phyloP scores from a whole-genome alignment of 2,888 invertebrate species.

The Rhagonycha lutea region DNA sequence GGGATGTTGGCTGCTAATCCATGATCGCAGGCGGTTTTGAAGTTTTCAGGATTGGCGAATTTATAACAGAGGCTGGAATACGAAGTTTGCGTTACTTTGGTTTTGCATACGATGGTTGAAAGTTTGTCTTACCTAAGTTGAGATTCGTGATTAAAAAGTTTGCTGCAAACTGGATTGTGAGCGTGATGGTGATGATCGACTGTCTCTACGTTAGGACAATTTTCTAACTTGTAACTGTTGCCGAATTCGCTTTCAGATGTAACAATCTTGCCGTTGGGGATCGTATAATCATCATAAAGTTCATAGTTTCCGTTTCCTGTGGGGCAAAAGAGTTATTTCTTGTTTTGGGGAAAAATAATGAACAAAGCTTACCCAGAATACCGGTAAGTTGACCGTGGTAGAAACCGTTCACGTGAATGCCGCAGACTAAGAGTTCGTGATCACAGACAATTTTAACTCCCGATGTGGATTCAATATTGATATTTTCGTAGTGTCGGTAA shows the following conservation, averaged over 20 bases:
- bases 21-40: constrained; percentile 76
- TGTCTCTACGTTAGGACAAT: constrained; percentile 61
- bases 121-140: constrained; percentile 54
- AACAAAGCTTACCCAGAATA: constrained; percentile 71
- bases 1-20: constrained; percentile 61
- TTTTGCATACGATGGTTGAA: background rate
- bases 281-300: constrained; percentile 79
- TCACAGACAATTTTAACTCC: constrained; percentile 69
- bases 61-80: constrained; percentile 51
- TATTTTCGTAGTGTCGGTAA: constrained; percentile 61
- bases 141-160: constrained; percentile 71
- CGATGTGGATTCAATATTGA: constrained; percentile 64
- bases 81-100: background rate
- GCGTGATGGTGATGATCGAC: constrained; percentile 58
- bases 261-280: constrained; percentile 73
- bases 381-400: constrained; percentile 86
- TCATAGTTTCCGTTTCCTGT: constrained; percentile 87
- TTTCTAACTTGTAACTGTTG: constrained; percentile 73
- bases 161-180: constrained; percentile 63
- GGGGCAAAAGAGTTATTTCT: background rate
- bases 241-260: constrained; percentile 66
- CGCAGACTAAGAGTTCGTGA: constrained; percentile 67
- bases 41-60: constrained; percentile 59
- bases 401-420: constrained; percentile 77
- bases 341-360: background rate